These are phyloP conservation scores for Listrodromus nycthemerus DNA, from an alignment of 2,888 invertebrate genomes.

Conservation along the genomic window DNA sequence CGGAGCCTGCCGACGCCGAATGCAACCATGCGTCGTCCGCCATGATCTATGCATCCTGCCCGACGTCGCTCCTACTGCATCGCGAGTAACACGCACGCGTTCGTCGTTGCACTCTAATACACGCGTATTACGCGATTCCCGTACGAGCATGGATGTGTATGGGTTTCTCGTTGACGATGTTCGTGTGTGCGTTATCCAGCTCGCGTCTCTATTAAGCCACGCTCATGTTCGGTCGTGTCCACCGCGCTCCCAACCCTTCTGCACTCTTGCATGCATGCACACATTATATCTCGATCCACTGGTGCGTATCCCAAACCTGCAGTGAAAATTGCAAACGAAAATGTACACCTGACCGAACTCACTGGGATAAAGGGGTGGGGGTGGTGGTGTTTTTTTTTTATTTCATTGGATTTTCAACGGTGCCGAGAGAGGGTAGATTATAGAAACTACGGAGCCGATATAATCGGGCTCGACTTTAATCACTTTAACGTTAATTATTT, in stretches of 20 bases:
- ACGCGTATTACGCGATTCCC: constrained; percentile 31
- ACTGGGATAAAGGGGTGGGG: constrained; percentile 49
- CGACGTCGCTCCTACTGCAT: constrained; percentile 67
- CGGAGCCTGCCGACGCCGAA: constrained; percentile 74
- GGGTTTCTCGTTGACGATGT: constrained; percentile 19
- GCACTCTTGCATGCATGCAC: constrained; percentile 46
- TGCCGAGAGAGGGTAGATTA: background rate
- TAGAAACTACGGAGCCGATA: background rate
- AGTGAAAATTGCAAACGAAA: constrained; percentile 56
- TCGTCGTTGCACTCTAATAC: constrained; percentile 73
- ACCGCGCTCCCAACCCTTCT: constrained; percentile 28
- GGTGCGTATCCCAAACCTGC: constrained; percentile 47
- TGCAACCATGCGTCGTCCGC: constrained; percentile 83
- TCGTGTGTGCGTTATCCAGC: constrained; percentile 48
- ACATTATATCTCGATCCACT: constrained; percentile 49
- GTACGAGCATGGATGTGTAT: constrained; percentile 35
- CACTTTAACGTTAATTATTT: constrained; percentile 13
- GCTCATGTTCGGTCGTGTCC: constrained; percentile 71
- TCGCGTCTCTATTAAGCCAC: constrained; percentile 75
- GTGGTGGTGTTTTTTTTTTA: constrained; percentile 26
- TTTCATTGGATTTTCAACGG: constrained; percentile 36
- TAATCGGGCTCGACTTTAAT: constrained; percentile 31
- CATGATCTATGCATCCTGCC: constrained; percentile 85
- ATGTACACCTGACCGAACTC: constrained; percentile 77
- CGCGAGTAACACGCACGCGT: constrained; percentile 78